phyloP scores from a whole-genome alignment of 2,888 invertebrate species.

The Ptilodon capucinus region DNA sequence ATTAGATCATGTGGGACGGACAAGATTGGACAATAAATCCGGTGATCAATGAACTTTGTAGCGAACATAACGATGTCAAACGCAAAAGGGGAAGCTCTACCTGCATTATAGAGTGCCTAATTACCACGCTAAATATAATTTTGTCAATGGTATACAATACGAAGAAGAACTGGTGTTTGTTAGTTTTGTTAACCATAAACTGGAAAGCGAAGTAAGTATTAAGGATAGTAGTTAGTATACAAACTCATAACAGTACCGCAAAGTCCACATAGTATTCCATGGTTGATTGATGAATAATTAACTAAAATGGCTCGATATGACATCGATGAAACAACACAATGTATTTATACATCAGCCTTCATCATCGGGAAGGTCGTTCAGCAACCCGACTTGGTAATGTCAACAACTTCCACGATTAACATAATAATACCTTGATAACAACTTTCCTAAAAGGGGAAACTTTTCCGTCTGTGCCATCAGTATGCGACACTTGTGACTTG shows the following conservation, averaged over 20 bases:
- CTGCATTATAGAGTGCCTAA: not conserved
- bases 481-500: slow-evolving; percentile 43
- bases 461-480: slow-evolving; percentile 47
- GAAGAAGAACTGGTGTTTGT: not conserved
- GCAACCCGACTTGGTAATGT: slow-evolving; percentile 46
- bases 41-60: slow-evolving; percentile 29
- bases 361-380: slow-evolving; percentile 43
- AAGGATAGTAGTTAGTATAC: too few relatives aligned
- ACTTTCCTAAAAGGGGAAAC: slow-evolving; percentile 47
- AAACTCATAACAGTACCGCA: too few relatives aligned
- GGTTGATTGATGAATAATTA: not conserved
- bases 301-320: slow-evolving; percentile 30
- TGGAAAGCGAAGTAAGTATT: not conserved
- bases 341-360: slow-evolving; percentile 37
- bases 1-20: slow-evolving; percentile 37
- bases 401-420: slow-evolving; percentile 43
- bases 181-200: too few relatives aligned
- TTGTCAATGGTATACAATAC: not conserved
- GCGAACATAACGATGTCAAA: slow-evolving; percentile 2
- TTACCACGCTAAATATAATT: not conserved
- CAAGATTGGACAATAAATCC: slow-evolving; percentile 14
- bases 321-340: slow-evolving; percentile 27
- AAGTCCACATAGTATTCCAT: not conserved
- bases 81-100: not conserved
- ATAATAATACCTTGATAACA: slow-evolving; percentile 34